Conservation (phyloP, 2,888 invertebrate genomes). For the Microplitis manilae region DNA sequence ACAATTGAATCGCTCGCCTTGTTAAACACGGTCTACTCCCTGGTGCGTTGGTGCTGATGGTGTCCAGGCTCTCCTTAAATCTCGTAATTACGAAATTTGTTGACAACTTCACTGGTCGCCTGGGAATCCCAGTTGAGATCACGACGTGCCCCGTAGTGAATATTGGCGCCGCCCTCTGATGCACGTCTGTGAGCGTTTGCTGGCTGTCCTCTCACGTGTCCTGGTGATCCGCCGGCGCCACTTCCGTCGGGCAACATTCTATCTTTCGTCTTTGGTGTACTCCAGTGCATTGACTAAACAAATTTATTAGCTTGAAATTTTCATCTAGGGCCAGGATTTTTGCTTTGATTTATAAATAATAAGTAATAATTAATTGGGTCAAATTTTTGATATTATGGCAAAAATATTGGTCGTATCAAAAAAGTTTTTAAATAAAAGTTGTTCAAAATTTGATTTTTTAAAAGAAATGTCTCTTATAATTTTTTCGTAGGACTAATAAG, state of each 20-base stretch:
- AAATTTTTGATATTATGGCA: no score
- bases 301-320: not conserved
- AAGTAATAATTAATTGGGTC: no score
- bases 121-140: slow-evolving; percentile 80
- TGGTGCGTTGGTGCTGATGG: not conserved
- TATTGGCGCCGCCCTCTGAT: slow-evolving; percentile 90
- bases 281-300: slow-evolving; percentile 92
- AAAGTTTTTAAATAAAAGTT: no score
- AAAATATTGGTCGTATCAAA: no score
- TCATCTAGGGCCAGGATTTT: no score
- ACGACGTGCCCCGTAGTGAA: slow-evolving; percentile 75
- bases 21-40: not conserved
- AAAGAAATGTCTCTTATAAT: no score
- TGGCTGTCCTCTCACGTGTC: slow-evolving; percentile 75
- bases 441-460: no score
- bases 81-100: slow-evolving; percentile 92
- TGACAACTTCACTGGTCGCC: slow-evolving; percentile 85
- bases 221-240: slow-evolving; percentile 72
- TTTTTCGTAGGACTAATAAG: no score
- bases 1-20: slow-evolving; percentile 8
- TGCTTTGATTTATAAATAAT: no score
- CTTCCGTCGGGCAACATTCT: slow-evolving; percentile 82
- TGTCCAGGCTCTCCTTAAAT: slow-evolving; percentile 76
- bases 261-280: slow-evolving; percentile 90
- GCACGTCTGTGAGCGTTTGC: slow-evolving; percentile 80